phyloP scores from a whole-genome alignment of 2,888 invertebrate species.

The Bursaphelenchus okinawaensis region DNA sequence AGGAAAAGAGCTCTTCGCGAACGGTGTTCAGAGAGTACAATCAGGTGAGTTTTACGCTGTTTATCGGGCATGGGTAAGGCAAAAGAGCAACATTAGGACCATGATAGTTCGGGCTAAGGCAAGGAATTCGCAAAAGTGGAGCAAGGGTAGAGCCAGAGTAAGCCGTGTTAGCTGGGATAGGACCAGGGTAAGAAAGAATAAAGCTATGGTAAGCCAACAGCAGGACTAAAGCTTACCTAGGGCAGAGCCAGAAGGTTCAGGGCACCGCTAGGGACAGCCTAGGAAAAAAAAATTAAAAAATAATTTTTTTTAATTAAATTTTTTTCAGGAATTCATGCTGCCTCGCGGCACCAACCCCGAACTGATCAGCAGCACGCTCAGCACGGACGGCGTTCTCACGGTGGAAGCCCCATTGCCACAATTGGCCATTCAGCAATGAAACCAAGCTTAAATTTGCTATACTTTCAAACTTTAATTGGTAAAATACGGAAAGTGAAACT shows the following conservation, averaged over 20 bases:
- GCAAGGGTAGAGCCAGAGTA: not conserved
- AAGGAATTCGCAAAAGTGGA: no score
- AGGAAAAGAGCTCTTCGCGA: slow-evolving; percentile 92
- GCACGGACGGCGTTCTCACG: slow-evolving; percentile 89
- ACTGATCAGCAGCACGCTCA: slow-evolving; percentile 86
- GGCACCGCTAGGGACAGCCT: no score
- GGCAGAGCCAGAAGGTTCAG: no score
- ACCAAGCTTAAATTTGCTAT: not conserved
- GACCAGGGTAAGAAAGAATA: no score
- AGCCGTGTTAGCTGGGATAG: no score
- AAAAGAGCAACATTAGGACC: no score
- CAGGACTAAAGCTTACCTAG: no score
- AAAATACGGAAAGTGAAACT: not conserved
- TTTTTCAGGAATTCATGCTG: slow-evolving; percentile 74
- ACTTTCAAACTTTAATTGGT: not conserved
- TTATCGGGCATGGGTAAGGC: not conserved
- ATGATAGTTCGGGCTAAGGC: no score
- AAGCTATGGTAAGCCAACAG: no score
- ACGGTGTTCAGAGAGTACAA: slow-evolving; percentile 97
- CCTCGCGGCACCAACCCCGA: slow-evolving; percentile 95
- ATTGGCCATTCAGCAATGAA: slow-evolving; percentile 48
- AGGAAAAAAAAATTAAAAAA: no score
- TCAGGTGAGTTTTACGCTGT: slow-evolving; percentile 57
- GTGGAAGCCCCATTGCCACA: slow-evolving; percentile 88
- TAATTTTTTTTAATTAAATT: not conserved